A percentile compares a stretch with the other conserved stretches of the same genome.
These are phyloP conservation scores for Callocephalon fimbriatum DNA, from an alignment of 2,113 vertebrate genomes.

Conservation along the genomic window DNA sequence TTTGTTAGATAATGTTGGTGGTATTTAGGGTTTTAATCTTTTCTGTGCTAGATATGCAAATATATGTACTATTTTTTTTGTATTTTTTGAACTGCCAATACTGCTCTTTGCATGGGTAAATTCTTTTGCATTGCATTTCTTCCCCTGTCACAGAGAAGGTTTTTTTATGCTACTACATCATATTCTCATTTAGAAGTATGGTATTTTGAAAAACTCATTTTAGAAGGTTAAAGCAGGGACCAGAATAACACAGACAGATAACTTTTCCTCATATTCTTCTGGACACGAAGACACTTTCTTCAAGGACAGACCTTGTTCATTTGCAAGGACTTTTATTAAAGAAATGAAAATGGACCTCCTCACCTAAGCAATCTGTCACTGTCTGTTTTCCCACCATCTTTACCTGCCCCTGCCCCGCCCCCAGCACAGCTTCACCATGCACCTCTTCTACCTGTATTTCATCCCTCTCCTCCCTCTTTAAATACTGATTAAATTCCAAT, in stretches of 20 bases:
- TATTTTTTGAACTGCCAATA: neutral
- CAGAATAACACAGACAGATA: neutral
- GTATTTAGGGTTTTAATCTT: neutral
- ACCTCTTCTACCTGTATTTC: neutral
- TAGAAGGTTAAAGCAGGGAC: neutral
- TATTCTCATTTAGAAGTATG: neutral
- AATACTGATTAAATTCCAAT: neutral
- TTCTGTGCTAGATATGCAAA: neutral
- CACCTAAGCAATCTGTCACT: neutral
- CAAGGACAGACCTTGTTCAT: neutral
- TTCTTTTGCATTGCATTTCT: neutral
- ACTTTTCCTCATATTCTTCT: neutral
- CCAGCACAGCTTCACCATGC: neutral
- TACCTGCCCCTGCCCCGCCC: neutral
- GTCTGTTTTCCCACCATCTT: neutral
- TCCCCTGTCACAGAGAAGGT: neutral
- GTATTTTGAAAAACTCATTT: slow-evolving; percentile 8
- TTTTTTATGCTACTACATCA: neutral
- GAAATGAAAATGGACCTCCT: neutral
- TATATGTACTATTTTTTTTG: neutral
- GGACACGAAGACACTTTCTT: neutral
- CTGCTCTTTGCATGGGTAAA: neutral
- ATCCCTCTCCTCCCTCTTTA: neutral
- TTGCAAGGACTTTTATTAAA: neutral
- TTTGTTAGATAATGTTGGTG: neutral